Evolutionary conservation across 2,797 vertebrate genomes (phyloP).

Genomic region (Spinus olivaceus): DNA sequence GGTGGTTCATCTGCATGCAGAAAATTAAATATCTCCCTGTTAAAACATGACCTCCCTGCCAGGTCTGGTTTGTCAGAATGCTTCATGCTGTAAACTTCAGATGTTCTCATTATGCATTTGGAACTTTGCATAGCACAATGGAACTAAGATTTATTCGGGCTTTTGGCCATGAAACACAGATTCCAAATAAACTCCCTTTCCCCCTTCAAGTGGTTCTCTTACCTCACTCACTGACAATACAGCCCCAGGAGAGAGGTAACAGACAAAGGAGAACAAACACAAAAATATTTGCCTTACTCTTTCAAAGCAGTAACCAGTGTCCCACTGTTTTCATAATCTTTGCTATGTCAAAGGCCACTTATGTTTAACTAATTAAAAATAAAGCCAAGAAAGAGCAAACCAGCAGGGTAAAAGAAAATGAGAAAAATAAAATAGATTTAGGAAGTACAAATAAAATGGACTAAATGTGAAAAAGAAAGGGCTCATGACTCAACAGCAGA

Average conservation of each 20-base stretch:
- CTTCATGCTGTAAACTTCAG: not conserved
- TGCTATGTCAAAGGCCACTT: constrained; percentile 57
- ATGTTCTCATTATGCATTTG: not conserved
- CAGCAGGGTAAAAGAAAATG: constrained; percentile 42
- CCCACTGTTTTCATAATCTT: constrained; percentile 58
- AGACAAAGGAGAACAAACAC: constrained; percentile 34
- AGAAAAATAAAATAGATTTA: constrained; percentile 47
- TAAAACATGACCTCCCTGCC: not conserved
- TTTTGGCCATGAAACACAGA: not conserved
- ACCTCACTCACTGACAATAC: constrained; percentile 11
- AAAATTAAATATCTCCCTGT: not conserved
- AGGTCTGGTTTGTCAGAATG: not conserved
- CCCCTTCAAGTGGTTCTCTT: not conserved
- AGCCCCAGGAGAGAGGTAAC: constrained; percentile 24
- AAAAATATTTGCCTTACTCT: constrained; percentile 51
- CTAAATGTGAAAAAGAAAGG: constrained; percentile 37
- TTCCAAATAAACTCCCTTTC: not conserved
- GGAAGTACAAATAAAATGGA: constrained; percentile 44
- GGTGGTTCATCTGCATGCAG: not conserved
- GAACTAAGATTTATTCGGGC: not conserved
- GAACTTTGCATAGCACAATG: not conserved
- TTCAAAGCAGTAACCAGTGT: constrained; percentile 32
- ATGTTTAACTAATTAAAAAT: constrained; percentile 65
- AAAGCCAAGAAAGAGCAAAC: constrained; percentile 54
- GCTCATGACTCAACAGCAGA: constrained; percentile 44